A percentile compares a stretch with the other conserved stretches of the same genome.
phyloP scores from a whole-genome alignment of 2,888 invertebrate genomes.

The Apotomis betuletana region DNA sequence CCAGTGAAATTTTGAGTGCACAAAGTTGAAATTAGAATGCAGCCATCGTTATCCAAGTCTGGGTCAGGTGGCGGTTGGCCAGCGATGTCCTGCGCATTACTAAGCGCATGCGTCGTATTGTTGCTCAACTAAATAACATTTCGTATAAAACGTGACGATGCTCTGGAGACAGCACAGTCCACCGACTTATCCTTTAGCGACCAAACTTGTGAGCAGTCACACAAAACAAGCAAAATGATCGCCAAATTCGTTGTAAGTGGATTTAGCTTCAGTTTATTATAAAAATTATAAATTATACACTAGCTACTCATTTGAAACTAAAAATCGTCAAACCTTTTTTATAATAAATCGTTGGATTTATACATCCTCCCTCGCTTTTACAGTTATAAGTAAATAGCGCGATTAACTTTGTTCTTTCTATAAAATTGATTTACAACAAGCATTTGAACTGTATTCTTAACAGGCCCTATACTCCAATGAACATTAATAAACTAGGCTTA shows the following conservation, averaged over 20 bases:
- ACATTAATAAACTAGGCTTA: background rate
- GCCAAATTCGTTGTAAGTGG: constrained; percentile 79
- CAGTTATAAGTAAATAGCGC: no score
- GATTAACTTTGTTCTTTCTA: no score
- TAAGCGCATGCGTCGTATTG: constrained; percentile 55
- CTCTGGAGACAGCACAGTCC: constrained; percentile 73
- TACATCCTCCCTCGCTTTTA: no score
- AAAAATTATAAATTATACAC: no score
- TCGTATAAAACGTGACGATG: constrained; percentile 74
- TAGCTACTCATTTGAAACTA: no score
- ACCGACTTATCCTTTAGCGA: constrained; percentile 59
- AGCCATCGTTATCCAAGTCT: constrained; percentile 65
- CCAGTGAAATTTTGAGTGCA: constrained; percentile 72
- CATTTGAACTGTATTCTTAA: background rate
- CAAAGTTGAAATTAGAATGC: constrained; percentile 80
- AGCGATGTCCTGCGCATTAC: constrained; percentile 74
- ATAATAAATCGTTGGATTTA: no score
- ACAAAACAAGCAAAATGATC: constrained; percentile 76
- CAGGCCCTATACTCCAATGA: background rate
- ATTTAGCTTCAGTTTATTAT: background rate
- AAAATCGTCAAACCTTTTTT: no score
- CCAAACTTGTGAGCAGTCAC: constrained; percentile 76
- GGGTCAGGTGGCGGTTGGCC: constrained; percentile 70
- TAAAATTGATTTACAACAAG: no score
- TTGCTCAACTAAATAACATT: constrained; percentile 72